Conservation (phyloP, 2,888 invertebrate species). For the Gerris lacustris region DNA sequence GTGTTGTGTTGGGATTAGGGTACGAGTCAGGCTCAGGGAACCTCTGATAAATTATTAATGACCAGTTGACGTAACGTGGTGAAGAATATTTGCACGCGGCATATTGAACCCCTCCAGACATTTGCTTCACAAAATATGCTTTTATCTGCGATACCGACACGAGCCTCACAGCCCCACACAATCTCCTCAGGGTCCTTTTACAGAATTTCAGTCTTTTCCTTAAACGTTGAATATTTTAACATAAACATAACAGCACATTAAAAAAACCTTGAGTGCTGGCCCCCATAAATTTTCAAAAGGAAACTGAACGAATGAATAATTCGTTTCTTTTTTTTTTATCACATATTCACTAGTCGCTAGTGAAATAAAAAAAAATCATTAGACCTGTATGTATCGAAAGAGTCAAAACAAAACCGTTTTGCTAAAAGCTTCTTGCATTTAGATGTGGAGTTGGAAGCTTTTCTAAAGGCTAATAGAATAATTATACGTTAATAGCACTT, state of each 20-base stretch:
- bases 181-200: background rate
- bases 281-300: background rate
- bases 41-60: slow-evolving; percentile 5
- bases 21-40: background rate
- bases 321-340: background rate
- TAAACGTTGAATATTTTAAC: slow-evolving; percentile 1
- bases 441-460: background rate
- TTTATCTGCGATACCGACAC: background rate
- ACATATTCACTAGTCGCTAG: too few relatives aligned
- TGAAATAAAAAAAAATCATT: background rate
- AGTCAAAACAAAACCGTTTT: slow-evolving; percentile 1
- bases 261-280: background rate
- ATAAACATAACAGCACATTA: background rate
- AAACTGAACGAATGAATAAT: slow-evolving; percentile 1
- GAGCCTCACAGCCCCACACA: background rate
- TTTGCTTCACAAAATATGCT: slow-evolving; percentile 5
- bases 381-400: background rate
- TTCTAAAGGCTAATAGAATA: background rate
- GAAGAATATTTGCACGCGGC: background rate
- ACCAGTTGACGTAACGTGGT: background rate
- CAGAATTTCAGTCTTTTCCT: background rate
- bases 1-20: background rate
- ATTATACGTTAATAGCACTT: background rate
- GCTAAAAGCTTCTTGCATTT: background rate
- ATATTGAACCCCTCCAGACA: background rate